A percentile compares a stretch with the other conserved stretches of the same genome.
Evolutionary conservation across 2,888 invertebrate species (phyloP).

Genomic region (Hypercompe scribonia): DNA sequence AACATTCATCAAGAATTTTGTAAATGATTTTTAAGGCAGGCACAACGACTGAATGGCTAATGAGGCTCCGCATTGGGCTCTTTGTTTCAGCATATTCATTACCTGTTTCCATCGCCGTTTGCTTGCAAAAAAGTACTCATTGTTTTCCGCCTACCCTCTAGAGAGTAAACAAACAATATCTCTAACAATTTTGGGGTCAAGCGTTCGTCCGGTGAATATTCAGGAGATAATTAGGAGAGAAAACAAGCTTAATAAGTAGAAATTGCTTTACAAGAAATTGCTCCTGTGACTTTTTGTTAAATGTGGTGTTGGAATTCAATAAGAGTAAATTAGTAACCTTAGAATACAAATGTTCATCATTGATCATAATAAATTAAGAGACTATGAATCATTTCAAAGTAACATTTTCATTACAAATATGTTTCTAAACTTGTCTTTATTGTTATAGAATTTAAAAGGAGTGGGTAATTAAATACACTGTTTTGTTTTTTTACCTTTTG

Average conservation of each 20-base stretch:
- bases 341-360: neutral
- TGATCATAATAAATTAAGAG: neutral
- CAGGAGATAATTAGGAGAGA: conserved; percentile 69
- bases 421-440: neutral
- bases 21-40: conserved; percentile 80
- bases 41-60: conserved; percentile 79
- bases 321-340: conserved; percentile 11
- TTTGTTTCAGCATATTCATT: conserved; percentile 84
- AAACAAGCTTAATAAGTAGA: conserved; percentile 68
- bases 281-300: conserved; percentile 39
- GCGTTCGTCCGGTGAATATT: conserved; percentile 67
- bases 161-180: conserved; percentile 76
- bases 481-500: no score
- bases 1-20: conserved; percentile 78
- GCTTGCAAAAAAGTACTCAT: conserved; percentile 75
- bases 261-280: conserved; percentile 53
- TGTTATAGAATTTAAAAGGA: no score
- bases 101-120: conserved; percentile 74
- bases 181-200: conserved; percentile 79
- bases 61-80: conserved; percentile 74
- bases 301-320: conserved; percentile 36
- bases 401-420: neutral
- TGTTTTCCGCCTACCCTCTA: conserved; percentile 68
- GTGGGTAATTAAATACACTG: no score
- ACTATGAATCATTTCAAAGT: neutral